Base-by-base conservation (phyloP, 2,113 vertebrate genomes). In the Glaucidium brasilianum region DNA sequence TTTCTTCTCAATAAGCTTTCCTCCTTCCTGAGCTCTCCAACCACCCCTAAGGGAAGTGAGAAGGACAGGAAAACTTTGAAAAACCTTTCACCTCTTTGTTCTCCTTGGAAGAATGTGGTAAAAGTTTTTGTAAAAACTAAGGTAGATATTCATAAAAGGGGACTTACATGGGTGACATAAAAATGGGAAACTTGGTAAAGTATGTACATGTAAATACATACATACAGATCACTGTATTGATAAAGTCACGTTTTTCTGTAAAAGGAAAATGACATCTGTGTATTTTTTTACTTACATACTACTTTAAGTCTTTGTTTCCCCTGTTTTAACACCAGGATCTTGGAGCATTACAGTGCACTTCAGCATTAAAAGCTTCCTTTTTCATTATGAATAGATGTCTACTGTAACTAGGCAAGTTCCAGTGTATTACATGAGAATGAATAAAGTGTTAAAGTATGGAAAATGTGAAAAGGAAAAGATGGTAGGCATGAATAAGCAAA, bases 51-150 rank as follows among this genome's bases (percentile, higher is more conserved):
- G 97, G 96, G 90, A 95, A 90, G 90, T 68, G 88, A 97, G 93
- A 93, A 97, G 94, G 96, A 96, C 93, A 94, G 74, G 88, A 79
- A 56, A 96, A 95, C 94, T 86, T 93, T 86, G 75, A 94, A 92
- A 97, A 93, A 92, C 82, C 90, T 86, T 95, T 96, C 92, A 94
- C 94, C 94, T 97, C 96, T 97, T 97, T 97, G 82, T 97, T 97
- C 89, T 93, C 27, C 58, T 80, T 94, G 85, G 94, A 92, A 92
- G 94, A 95, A 90, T 68, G 75, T 74, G 76, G 82, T 49, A 95
- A 74, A 50, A 71, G n/a, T 72, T 89, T 94, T 79, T 82, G 72
- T 96, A 78, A 89, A 92, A 93, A 78, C 76, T 60, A 90, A 75
- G 37, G 81, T 64, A 86, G 75, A 32, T 26, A 10, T 92, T 86